A percentile compares a stretch with the other conserved stretches of the same genome.
phyloP scores from a whole-genome alignment of 2,797 vertebrate species.

The Dallia pectoralis region DNA sequence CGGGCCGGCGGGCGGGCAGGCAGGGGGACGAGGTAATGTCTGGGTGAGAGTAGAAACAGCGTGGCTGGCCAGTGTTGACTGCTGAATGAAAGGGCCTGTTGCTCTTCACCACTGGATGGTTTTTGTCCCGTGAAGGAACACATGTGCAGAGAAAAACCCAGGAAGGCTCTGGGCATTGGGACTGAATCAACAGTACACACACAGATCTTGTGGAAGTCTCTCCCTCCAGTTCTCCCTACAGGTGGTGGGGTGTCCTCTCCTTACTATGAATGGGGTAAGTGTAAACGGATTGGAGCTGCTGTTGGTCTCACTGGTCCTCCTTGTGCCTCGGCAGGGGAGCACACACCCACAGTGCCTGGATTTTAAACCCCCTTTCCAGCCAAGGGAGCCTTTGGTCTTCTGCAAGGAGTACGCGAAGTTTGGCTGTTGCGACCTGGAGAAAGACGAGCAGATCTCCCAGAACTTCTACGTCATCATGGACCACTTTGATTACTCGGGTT shows the following conservation, averaged over 20 bases:
- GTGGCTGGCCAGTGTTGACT: constrained; percentile 58
- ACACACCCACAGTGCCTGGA: constrained; percentile 84
- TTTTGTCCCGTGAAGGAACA: constrained; percentile 51
- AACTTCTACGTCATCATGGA: constrained; percentile 73
- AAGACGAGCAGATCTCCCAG: constrained; percentile 65
- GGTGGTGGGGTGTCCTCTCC: constrained; percentile 16
- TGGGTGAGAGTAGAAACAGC: constrained; percentile 52
- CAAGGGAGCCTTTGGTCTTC: constrained; percentile 67
- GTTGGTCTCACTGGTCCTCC: constrained; percentile 50
- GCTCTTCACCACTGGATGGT: constrained; percentile 34
- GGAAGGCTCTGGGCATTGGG: constrained; percentile 18
- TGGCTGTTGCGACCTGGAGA: constrained; percentile 76
- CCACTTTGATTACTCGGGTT: constrained; percentile 76
- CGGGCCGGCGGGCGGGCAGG: constrained; percentile 23
- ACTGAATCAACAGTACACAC: constrained; percentile 8
- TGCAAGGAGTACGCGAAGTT: constrained; percentile 80
- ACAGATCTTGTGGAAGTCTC: constrained; percentile 23
- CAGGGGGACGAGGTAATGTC: constrained; percentile 12
- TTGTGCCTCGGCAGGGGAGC: constrained; percentile 54
- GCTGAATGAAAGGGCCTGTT: constrained; percentile 71
- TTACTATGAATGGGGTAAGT: constrained; percentile 37
- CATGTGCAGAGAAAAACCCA: constrained; percentile 60
- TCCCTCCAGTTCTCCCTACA: constrained; percentile 6
- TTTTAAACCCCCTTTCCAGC: constrained; percentile 80
- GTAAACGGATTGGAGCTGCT: constrained; percentile 33